phyloP scores from a whole-genome alignment of 2,888 invertebrate species.

The Acanthosepion pharaonis region DNA sequence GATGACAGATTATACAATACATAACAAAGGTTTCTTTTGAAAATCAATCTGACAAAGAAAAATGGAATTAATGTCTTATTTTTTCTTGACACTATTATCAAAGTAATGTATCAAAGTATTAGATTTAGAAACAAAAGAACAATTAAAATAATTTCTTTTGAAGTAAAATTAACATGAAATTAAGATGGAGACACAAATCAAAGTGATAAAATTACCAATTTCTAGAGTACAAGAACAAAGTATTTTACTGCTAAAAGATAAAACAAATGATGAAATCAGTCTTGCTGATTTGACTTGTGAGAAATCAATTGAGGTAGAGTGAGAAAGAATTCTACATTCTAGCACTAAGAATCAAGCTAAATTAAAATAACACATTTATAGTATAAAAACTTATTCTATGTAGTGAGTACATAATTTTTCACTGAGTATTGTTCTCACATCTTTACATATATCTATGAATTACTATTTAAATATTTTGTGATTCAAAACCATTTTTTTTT shows the following conservation, averaged over 20 bases:
- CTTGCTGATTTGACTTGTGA: not conserved
- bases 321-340: not conserved
- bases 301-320: not conserved
- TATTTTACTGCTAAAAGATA: not conserved
- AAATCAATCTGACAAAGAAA: too few relatives aligned
- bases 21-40: too few relatives aligned
- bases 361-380: not conserved
- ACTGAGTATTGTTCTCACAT: not conserved
- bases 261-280: not conserved
- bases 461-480: too few relatives aligned
- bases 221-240: not conserved
- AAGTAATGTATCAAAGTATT: conserved; percentile 13
- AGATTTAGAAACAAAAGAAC: conserved; percentile 20
- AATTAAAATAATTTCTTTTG: not conserved
- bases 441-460: too few relatives aligned
- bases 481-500: too few relatives aligned
- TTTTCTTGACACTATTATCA: not conserved
- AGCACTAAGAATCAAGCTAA: not conserved
- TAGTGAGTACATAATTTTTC: not conserved
- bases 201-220: conserved; percentile 2
- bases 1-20: not conserved
- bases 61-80: not conserved
- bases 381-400: too few relatives aligned
- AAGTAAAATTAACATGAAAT: conserved; percentile 33
- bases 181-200: not conserved